Base-by-base conservation (phyloP, 2,113 vertebrate genomes). In the Myrmecophaga tridactyla region DNA sequence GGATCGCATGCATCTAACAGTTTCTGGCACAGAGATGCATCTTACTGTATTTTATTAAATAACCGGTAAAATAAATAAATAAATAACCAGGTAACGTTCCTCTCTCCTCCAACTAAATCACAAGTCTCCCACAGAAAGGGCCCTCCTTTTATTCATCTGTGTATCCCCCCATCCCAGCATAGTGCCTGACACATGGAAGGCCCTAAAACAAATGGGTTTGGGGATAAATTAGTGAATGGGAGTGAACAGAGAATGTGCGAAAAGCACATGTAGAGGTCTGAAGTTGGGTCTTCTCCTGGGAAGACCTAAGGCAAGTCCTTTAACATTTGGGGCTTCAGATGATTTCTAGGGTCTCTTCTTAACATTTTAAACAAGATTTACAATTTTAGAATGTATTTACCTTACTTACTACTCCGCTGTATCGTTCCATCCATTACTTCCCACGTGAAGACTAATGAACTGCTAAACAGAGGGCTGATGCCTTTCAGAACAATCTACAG, bases 381-480 rank as follows among this genome's bases (percentile, higher is more conserved):
- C 34, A 69, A 10, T 73, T 88, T 20, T 41, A 82, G 41, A 86
- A 63, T 10, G 10, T 39, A 77, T 60, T 58, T 89, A 73, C 34
- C 39, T 82, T 23, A 36, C 18, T 69, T n/a, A 41, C 4, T 39
- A 43, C 20, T 77, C n/a, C 53, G 46, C 46, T 23, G 8, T 60
- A 48, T 53, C 86, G 83, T 96, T 9, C 11, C 31, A 65, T 36
- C 43, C 63, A 53, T 43, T 86, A 18, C 93, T 89, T 89, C 83
- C n/a, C 2, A 75, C 48, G 34, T 82, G 39, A 80, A 73, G n/a
- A 46, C 34, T 78, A 93, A n/a, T n/a, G n/a, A n/a, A 78, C 14
- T 25, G 18, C 63, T 39, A 63, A 76, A 34, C 60, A 39, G 75
- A 70, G 39, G n/a, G 18, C 75, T 17, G 65, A 34, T 6, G 39